Conservation (phyloP, 2,113 vertebrate species). For the Ammodytes dubius region DNA sequence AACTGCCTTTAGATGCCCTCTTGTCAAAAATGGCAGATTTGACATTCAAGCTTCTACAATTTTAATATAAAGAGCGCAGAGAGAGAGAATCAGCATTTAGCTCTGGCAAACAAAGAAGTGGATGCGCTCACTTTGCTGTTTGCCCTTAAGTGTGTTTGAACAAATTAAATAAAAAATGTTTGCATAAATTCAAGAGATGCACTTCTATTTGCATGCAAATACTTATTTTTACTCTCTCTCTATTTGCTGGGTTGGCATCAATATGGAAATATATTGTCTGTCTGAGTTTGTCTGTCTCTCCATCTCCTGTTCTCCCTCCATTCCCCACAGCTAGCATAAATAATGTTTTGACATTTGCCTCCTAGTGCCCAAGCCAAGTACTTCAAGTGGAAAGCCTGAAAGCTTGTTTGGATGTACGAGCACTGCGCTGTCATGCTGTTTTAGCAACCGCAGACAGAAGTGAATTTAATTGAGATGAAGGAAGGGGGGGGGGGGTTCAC, state of each 20-base stretch:
- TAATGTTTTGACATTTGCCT: slow-evolving; percentile 60
- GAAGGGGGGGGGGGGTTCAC: slow-evolving; percentile 7
- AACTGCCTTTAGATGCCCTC: slow-evolving; percentile 10
- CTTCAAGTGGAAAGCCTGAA: slow-evolving; percentile 40
- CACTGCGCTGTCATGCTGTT: slow-evolving; percentile 8
- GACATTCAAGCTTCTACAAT: slow-evolving; percentile 16
- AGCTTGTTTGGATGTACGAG: slow-evolving; percentile 40
- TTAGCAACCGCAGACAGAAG: background rate
- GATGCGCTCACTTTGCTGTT: slow-evolving; percentile 40
- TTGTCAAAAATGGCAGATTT: slow-evolving; percentile 19
- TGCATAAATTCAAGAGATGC: slow-evolving; percentile 67
- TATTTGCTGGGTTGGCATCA: background rate
- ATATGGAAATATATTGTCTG: slow-evolving; percentile 23
- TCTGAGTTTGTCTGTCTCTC: slow-evolving; percentile 25
- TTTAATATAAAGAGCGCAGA: slow-evolving; percentile 19
- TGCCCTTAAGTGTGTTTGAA: slow-evolving; percentile 30
- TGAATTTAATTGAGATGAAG: slow-evolving; percentile 27
- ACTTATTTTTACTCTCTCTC: slow-evolving; percentile 45
- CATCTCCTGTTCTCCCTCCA: slow-evolving; percentile 11
- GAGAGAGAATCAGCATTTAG: slow-evolving; percentile 23
- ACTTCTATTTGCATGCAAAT: slow-evolving; percentile 73
- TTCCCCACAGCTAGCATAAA: slow-evolving; percentile 25
- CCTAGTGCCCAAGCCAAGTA: slow-evolving; percentile 48
- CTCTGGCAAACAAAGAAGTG: slow-evolving; percentile 40
- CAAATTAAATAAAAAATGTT: slow-evolving; percentile 6